Conservation (phyloP, 2,113 vertebrate species). For the Azemiops feae region DNA sequence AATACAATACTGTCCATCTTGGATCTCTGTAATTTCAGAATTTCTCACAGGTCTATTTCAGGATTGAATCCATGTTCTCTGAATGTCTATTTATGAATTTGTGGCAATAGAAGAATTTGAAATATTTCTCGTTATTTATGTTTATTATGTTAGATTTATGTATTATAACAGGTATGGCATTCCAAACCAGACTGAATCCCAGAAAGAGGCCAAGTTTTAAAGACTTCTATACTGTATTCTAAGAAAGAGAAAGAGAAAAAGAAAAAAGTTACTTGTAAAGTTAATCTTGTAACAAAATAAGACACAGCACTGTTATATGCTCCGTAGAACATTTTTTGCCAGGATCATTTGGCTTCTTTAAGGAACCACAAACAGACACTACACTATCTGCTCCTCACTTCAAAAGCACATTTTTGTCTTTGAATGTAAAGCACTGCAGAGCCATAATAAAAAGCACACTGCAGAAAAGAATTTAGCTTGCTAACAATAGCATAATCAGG, state of each 20-base stretch:
- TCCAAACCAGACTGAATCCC: neutral
- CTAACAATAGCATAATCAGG: neutral
- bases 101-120: neutral
- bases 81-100: neutral
- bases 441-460: neutral
- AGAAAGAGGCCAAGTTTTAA: neutral
- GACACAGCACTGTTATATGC: neutral
- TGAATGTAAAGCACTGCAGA: neutral
- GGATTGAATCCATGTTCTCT: neutral
- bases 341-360: neutral
- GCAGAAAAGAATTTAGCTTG: constrained; percentile 9
- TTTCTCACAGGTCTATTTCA: neutral
- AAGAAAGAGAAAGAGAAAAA: neutral
- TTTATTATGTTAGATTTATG: neutral
- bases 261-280: neutral
- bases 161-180: neutral
- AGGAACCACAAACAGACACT: neutral
- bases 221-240: neutral
- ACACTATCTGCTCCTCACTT: neutral
- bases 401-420: neutral
- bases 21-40: neutral
- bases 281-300: neutral
- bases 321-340: neutral
- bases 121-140: neutral
- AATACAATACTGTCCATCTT: neutral